These are phyloP conservation scores for Eilema caniola DNA, from an alignment of 2,888 invertebrate species.

Conservation along the genomic window DNA sequence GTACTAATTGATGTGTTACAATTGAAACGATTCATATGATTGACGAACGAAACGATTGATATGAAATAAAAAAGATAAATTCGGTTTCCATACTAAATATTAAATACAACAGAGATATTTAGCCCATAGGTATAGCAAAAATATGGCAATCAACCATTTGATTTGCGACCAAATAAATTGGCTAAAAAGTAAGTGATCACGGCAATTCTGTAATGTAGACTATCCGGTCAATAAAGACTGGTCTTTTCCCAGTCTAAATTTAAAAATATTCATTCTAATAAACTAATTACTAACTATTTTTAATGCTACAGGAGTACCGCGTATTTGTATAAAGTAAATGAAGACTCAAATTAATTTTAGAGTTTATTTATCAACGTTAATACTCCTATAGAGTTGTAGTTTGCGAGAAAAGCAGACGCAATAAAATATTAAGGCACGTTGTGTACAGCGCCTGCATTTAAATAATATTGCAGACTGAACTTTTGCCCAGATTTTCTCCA, in stretches of 20 bases:
- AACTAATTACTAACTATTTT: no score
- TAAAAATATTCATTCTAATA: no score
- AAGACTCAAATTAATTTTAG: neutral
- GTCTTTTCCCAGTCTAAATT: neutral
- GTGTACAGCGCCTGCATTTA: conserved; percentile 67
- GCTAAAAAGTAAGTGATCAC: neutral
- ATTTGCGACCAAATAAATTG: neutral
- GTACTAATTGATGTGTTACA: no score
- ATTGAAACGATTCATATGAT: no score
- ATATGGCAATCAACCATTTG: no score
- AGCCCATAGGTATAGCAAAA: no score
- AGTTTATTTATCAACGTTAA: neutral
- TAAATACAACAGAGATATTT: no score
- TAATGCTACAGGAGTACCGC: neutral
- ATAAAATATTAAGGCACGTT: conserved; percentile 53
- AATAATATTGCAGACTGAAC: conserved; percentile 68
- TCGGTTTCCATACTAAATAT: no score
- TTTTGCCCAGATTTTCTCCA: conserved; percentile 74
- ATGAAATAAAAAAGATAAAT: no score
- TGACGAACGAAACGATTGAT: no score
- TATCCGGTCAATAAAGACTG: neutral
- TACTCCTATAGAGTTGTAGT: conserved; percentile 27
- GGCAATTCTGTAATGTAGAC: neutral
- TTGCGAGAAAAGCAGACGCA: conserved; percentile 36
- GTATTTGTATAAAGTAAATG: neutral